Evolutionary conservation across 2,888 invertebrate species (phyloP).

Genomic region (Leptogaster cylindrica): DNA sequence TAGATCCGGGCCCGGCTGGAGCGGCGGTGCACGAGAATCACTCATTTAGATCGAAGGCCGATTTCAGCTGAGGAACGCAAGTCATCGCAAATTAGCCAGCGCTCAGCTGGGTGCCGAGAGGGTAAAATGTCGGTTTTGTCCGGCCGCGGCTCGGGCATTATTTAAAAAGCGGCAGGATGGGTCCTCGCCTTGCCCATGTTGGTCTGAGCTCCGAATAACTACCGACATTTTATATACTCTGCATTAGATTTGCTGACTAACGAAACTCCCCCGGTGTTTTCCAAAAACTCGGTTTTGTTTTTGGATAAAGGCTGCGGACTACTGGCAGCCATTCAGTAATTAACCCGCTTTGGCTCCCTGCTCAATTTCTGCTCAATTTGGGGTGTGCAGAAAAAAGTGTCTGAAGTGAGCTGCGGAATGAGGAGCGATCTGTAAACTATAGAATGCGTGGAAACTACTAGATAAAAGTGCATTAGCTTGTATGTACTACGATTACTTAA

Average conservation of each 20-base stretch:
- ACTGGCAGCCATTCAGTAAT: too few species aligned
- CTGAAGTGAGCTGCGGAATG: too few species aligned
- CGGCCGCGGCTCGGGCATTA: not conserved
- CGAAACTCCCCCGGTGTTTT: not conserved
- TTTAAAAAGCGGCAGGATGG: constrained; percentile 5
- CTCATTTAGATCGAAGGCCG: constrained; percentile 29
- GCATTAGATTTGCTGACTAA: constrained; percentile 2
- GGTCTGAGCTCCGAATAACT: not conserved
- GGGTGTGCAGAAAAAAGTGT: too few species aligned
- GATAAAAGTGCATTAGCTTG: too few species aligned
- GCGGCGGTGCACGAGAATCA: constrained; percentile 26
- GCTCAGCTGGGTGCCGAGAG: constrained; percentile 19
- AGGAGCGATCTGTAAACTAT: too few species aligned
- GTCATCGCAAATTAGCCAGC: constrained; percentile 39
- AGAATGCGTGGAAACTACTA: too few species aligned
- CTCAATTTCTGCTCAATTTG: too few species aligned
- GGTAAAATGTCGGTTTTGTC: constrained; percentile 1
- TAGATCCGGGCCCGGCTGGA: not conserved
- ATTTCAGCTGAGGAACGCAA: constrained; percentile 35
- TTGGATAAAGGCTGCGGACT: too few species aligned
- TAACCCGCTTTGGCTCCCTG: too few species aligned
- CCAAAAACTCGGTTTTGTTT: not conserved
- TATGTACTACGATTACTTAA: too few species aligned
- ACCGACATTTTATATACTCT: not conserved
- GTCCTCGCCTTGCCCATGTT: not conserved